Conservation (phyloP, 1,140 invertebrate species). For the Bombus confusus region DNA sequence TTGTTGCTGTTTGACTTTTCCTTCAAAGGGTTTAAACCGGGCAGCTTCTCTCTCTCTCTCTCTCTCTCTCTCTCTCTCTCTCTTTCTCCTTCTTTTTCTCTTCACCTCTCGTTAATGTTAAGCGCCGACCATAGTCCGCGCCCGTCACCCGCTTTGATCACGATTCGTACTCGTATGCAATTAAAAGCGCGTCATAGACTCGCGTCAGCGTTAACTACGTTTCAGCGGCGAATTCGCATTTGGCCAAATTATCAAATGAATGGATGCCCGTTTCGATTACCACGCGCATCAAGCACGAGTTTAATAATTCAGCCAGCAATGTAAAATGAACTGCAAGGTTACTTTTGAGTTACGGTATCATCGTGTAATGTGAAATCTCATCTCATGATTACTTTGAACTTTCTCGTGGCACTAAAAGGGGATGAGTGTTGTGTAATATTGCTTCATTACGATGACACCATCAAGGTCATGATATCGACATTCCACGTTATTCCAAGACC, state of each 20-base stretch:
- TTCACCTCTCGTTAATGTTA: slow-evolving; percentile 30
- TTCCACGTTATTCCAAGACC: no score
- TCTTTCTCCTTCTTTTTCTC: neutral
- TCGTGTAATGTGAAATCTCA: neutral
- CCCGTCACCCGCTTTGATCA: slow-evolving; percentile 19
- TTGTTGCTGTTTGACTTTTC: slow-evolving; percentile 31
- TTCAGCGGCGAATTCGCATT: neutral
- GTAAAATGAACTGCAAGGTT: neutral
- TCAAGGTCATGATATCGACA: no score
- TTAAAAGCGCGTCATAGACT: slow-evolving; percentile 47
- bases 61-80: no score
- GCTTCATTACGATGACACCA: no score
- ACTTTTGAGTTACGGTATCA: neutral
- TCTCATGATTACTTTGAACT: neutral
- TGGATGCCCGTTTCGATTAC: neutral
- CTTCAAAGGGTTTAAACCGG: slow-evolving; percentile 23
- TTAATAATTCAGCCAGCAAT: neutral
- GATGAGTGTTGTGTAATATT: no score
- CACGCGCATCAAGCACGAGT: no score
- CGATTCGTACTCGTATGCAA: slow-evolving; percentile 30
- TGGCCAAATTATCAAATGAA: slow-evolving; percentile 27
- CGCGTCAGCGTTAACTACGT: slow-evolving; percentile 19
- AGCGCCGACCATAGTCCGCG: neutral
- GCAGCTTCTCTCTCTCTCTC: neutral
- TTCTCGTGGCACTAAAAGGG: neutral